Conservation (phyloP, 2,888 invertebrate genomes). For the Leptopterna dolabrata region DNA sequence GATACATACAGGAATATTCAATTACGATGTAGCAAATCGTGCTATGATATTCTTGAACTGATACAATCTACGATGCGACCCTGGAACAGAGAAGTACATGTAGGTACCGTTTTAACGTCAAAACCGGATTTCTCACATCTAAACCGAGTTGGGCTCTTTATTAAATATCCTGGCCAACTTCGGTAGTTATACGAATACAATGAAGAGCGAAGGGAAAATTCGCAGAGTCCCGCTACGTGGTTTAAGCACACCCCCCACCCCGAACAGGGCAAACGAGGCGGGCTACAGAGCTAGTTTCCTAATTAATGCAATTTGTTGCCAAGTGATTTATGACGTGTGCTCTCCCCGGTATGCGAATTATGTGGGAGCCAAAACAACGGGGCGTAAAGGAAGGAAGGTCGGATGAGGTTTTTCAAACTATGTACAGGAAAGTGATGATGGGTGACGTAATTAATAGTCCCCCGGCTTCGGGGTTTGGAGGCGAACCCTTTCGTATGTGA, state of each 20-base stretch:
- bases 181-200: background rate
- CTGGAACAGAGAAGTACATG: background rate
- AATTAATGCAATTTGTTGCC: background rate
- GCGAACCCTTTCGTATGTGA: too few relatives aligned
- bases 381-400: background rate
- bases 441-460: background rate
- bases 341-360: background rate
- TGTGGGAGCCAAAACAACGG: background rate
- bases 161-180: background rate
- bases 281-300: background rate
- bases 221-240: background rate
- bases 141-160: background rate
- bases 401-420: background rate
- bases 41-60: background rate
- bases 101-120: background rate
- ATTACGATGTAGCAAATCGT: too few relatives aligned
- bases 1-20: too few relatives aligned
- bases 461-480: background rate
- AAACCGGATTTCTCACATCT: background rate
- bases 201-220: background rate
- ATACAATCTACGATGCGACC: background rate
- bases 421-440: background rate
- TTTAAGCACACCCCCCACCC: background rate
- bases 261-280: background rate
- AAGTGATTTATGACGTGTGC: background rate